A percentile compares a stretch with the other conserved stretches of the same genome.
These are phyloP conservation scores for Bothrops jararaca DNA, from an alignment of 2,113 vertebrate species.

Conservation along the genomic window DNA sequence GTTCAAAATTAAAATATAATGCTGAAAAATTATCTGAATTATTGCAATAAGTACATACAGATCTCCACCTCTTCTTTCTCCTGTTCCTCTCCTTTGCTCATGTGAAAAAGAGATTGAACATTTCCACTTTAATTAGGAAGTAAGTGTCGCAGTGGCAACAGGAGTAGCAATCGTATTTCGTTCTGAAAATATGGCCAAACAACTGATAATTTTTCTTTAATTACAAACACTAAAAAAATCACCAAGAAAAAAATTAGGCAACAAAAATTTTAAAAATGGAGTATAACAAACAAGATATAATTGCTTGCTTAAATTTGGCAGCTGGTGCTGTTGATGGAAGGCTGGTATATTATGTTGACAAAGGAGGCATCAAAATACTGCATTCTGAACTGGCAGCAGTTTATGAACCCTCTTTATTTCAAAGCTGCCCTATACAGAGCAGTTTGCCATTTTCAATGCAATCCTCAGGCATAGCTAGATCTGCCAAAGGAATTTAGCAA, in stretches of 20 bases:
- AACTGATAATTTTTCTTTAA: neutral
- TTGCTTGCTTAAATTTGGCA: neutral
- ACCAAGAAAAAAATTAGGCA: neutral
- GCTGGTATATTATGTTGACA: neutral
- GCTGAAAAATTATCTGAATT: neutral
- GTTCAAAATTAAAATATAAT: neutral
- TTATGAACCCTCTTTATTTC: neutral
- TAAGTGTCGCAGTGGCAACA: neutral
- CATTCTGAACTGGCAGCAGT: neutral
- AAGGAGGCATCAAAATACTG: neutral
- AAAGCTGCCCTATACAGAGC: neutral
- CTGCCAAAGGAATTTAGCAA: neutral
- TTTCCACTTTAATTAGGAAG: neutral
- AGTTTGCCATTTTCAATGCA: neutral
- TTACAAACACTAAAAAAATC: neutral
- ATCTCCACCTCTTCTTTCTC: neutral
- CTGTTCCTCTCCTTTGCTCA: neutral
- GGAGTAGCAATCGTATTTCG: neutral
- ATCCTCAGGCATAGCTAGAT: neutral
- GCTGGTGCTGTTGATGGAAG: neutral
- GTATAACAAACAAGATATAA: neutral
- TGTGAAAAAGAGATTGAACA: neutral
- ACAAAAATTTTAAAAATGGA: neutral
- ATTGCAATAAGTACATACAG: neutral
- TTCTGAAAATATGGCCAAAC: neutral